phyloP scores from a whole-genome alignment of 2,797 vertebrate genomes.

The Gobio occitaniae region DNA sequence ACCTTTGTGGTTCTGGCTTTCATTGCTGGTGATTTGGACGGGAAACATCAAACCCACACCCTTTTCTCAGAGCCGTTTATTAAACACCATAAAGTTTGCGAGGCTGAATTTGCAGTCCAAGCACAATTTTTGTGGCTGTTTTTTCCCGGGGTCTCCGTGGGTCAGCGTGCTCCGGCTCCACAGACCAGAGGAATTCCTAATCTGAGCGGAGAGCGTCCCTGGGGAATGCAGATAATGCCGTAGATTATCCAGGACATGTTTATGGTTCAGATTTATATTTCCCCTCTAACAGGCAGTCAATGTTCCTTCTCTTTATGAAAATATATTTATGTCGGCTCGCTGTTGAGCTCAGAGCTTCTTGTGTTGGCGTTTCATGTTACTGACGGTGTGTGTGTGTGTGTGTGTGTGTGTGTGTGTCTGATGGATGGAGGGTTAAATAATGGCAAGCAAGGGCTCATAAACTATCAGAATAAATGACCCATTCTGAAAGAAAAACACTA shows the following conservation, averaged over 20 bases:
- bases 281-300: constrained; percentile 69
- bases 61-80: not conserved
- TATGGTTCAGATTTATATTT: constrained; percentile 78
- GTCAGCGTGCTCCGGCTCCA: constrained; percentile 60
- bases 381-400: constrained; percentile 28
- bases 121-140: constrained; percentile 54
- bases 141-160: constrained; percentile 50
- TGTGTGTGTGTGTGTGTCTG: constrained; percentile 29
- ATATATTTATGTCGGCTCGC: constrained; percentile 71
- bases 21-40: not conserved
- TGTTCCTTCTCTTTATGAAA: constrained; percentile 71
- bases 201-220: constrained; percentile 66
- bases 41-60: not conserved
- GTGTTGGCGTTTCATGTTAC: constrained; percentile 23
- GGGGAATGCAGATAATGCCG: constrained; percentile 76
- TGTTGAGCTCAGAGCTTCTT: constrained; percentile 35
- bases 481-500: constrained; percentile 33
- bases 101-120: constrained; percentile 50
- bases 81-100: not conserved
- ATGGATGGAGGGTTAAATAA: constrained; percentile 32
- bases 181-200: constrained; percentile 71
- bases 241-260: constrained; percentile 79
- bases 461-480: constrained; percentile 36
- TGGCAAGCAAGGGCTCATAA: constrained; percentile 28
- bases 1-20: not conserved